A percentile compares a stretch with the other conserved stretches of the same genome.
phyloP scores from a whole-genome alignment of 2,113 vertebrate genomes.

The Carollia perspicillata region DNA sequence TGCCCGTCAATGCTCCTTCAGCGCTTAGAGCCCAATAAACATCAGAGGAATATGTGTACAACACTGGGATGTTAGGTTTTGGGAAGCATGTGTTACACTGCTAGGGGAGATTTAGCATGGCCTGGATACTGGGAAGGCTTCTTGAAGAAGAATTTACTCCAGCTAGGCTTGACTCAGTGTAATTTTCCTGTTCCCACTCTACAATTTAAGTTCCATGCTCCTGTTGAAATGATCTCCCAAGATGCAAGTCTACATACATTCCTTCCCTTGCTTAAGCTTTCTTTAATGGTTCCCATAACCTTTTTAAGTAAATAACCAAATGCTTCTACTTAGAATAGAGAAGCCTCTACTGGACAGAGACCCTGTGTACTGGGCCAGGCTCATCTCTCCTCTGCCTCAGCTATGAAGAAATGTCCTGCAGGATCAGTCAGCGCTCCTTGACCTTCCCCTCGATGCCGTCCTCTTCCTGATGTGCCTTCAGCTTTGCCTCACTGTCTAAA shows the following conservation, averaged over 20 bases:
- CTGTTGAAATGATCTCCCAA: background rate
- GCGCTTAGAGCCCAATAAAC: background rate
- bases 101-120: background rate
- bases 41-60: background rate
- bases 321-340: background rate
- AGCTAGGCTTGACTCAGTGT: background rate
- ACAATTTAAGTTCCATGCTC: background rate
- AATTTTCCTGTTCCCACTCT: background rate
- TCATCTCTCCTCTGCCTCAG: background rate
- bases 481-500: background rate
- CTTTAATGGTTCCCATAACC: background rate
- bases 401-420: background rate
- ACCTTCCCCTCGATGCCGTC: background rate
- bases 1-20: background rate
- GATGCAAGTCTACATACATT: background rate
- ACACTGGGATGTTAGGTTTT: background rate
- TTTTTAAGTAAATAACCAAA: background rate
- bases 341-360: background rate
- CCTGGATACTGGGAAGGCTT: background rate
- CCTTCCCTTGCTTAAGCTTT: background rate
- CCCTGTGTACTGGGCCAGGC: background rate
- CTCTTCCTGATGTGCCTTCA: background rate
- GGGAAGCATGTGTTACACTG: background rate
- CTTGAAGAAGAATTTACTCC: background rate
- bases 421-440: background rate